A percentile compares a stretch with the other conserved stretches of the same genome.
Evolutionary conservation across 2,113 vertebrate species (phyloP).

Genomic region (Nothoprocta pentlandii): DNA sequence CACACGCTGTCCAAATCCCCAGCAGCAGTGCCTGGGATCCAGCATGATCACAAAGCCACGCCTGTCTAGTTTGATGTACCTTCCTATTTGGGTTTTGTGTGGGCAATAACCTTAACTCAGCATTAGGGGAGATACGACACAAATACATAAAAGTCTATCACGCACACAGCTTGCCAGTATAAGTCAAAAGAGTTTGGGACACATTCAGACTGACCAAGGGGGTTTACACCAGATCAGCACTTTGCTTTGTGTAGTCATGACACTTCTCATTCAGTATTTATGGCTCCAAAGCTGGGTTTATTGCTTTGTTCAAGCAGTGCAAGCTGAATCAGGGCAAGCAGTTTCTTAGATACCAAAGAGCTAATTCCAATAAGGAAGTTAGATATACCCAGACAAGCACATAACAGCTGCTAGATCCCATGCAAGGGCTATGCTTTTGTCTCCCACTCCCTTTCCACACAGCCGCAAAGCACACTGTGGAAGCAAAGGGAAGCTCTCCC

Average conservation of each 20-base stretch:
- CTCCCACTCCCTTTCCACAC: background rate
- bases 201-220: background rate
- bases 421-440: background rate
- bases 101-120: background rate
- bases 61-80: background rate
- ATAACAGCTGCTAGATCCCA: background rate
- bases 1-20: background rate
- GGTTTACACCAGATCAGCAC: background rate
- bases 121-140: background rate
- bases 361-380: background rate
- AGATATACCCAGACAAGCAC: background rate
- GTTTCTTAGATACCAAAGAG: background rate
- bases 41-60: rapidly evolving
- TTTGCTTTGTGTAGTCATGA: background rate
- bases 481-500: background rate
- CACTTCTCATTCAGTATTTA: background rate
- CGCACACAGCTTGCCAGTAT: background rate
- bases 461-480: background rate
- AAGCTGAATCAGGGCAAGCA: background rate
- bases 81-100: rapidly evolving
- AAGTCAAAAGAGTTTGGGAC: background rate
- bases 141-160: background rate
- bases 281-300: background rate
- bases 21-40: background rate
- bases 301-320: background rate